Percentiles rank a stretch among this genome's conserved stretches.
Conservation (phyloP, 2,797 vertebrate species). For the Rhodeus uyekii region DNA sequence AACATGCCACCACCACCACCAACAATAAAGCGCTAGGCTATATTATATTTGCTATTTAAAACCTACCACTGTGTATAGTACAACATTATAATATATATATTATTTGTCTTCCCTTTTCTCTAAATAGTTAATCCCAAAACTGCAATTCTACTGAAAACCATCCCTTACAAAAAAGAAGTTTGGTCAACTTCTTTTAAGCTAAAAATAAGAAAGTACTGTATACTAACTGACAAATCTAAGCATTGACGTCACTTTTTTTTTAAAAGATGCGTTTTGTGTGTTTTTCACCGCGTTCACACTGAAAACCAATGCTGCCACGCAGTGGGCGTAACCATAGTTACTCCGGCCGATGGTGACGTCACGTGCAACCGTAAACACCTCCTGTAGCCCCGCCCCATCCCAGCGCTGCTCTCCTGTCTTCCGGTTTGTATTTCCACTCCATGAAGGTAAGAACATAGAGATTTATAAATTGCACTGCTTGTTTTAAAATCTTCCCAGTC, state of each 20-base stretch:
- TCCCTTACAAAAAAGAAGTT: neutral
- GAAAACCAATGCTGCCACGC: too few species aligned
- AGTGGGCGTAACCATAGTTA: too few species aligned
- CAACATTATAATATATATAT: neutral
- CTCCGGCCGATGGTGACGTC: too few species aligned
- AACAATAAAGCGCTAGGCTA: constrained; percentile 55
- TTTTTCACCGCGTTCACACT: too few species aligned
- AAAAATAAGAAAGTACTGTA: too few species aligned
- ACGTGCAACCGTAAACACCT: too few species aligned
- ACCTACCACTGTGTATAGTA: constrained; percentile 6
- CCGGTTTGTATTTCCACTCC: neutral
- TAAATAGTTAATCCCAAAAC: constrained; percentile 12
- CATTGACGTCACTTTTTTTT: too few species aligned
- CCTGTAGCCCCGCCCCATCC: neutral
- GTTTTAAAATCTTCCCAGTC: neutral
- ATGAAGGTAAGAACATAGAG: neutral
- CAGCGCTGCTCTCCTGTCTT: neutral
- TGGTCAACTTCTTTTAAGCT: neutral
- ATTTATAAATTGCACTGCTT: neutral
- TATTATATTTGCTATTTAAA: constrained; percentile 34
- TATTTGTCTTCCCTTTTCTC: constrained; percentile 37
- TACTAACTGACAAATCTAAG: too few species aligned
- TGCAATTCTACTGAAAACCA: neutral
- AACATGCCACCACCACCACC: constrained; percentile 63
- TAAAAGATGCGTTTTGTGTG: too few species aligned